Evolutionary conservation across 1,140 invertebrate genomes (phyloP), one percentile per base, ranked within the genome.

Genomic region (Hetaerina americana): DNA sequence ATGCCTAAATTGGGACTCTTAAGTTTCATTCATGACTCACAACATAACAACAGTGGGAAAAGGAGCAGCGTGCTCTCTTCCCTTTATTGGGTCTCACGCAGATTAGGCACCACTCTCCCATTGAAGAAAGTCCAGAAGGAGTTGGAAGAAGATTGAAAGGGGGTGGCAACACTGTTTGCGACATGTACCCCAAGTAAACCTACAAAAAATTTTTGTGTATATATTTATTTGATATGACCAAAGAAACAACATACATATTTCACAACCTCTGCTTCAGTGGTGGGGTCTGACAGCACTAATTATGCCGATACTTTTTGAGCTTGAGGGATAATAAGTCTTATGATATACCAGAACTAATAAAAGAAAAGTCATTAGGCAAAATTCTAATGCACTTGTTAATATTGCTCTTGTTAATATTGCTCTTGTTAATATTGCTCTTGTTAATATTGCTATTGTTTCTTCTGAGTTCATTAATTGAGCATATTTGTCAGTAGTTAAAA

Each of bases 101-200:
- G 31, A 6, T 8, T 8, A 18, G 6, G 31, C 31, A 40, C 77
- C 81, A 85, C 25, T 85, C 82, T 18, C 82, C 72, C 22, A 83
- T 75, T 18, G 76, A 77, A 5, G 75, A 76, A 80, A 69, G 12
- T 24, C 70, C 74, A 22, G 66, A 24, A 27, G 27, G 79, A 5
- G 85, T 86, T 1, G 85, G 85, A 5, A 87, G 80, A 40, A 87
- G 76, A 77, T 85, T 86, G 26, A 85, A 82, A 0, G 85, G 85
- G 3, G 86, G 82, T 25, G 86, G 85, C n/a, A 86, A 77, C 15
- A 82, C 80, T 0, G 84, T 83, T 75, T 85, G 82, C 8, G 81
- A 74, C 81, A 87, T 86, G 74, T 83, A 85, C 73, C 85, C 81
- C 25, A 86, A 75, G 74, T 85, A 86, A 29, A 85, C 81, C 81